phyloP scores from a whole-genome alignment of 2,113 vertebrate species.

The Holacanthus passer region DNA sequence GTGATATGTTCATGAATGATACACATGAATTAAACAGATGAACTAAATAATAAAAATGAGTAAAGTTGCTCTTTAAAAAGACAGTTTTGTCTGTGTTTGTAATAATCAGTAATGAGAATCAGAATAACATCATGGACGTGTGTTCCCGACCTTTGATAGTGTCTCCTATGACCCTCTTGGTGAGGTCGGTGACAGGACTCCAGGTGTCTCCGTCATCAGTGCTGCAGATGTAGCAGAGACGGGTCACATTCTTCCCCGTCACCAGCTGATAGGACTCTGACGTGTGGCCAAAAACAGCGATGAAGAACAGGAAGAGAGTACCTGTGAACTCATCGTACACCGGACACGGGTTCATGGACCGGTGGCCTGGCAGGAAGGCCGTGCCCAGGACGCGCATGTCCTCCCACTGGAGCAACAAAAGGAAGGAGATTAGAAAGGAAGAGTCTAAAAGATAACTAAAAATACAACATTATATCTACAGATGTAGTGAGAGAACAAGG shows the following conservation, averaged over 20 bases:
- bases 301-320: slow-evolving; percentile 92
- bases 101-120: neutral
- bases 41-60: neutral
- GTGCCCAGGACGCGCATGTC: slow-evolving; percentile 87
- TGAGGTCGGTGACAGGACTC: slow-evolving; percentile 89
- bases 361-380: slow-evolving; percentile 86
- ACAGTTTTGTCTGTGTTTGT: neutral
- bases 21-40: neutral
- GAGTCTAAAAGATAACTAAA: neutral
- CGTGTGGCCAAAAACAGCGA: slow-evolving; percentile 90
- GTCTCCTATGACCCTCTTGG: slow-evolving; percentile 88
- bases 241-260: slow-evolving; percentile 90
- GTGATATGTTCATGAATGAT: neutral
- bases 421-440: neutral
- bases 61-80: neutral
- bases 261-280: slow-evolving; percentile 91
- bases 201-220: slow-evolving; percentile 89
- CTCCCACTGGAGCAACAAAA: slow-evolving; percentile 88
- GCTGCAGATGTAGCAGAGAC: slow-evolving; percentile 92
- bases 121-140: neutral
- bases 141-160: slow-evolving; percentile 84
- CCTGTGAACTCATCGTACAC: slow-evolving; percentile 88
- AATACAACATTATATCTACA: neutral
- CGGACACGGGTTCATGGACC: slow-evolving; percentile 98
- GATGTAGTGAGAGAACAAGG: neutral